Conservation (phyloP, 2,113 vertebrate species). For the Motacilla alba region DNA sequence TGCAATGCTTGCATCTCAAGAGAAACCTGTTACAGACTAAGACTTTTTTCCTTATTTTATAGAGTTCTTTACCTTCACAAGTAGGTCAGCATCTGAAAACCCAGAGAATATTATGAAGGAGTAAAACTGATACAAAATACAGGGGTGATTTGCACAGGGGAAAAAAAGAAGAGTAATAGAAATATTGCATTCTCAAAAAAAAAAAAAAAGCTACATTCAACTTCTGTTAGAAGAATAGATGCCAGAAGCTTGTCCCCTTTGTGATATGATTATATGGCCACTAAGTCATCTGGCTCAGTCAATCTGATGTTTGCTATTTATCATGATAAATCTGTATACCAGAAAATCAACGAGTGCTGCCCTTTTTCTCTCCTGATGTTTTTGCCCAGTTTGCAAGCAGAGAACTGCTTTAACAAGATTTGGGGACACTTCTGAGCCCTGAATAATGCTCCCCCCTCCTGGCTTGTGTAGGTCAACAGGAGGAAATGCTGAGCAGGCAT, state of each 20-base stretch:
- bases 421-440: neutral
- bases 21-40: slow-evolving; percentile 41
- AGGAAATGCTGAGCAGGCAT: neutral
- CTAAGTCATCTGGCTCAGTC: neutral
- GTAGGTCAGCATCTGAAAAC: neutral
- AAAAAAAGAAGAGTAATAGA: neutral
- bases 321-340: neutral
- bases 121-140: neutral
- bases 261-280: neutral
- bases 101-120: neutral
- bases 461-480: neutral
- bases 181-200: neutral
- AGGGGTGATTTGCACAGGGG: neutral
- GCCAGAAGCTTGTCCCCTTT: neutral
- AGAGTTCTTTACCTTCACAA: slow-evolving; percentile 18
- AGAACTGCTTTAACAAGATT: neutral
- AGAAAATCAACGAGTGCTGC: neutral
- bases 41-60: neutral
- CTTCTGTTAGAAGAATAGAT: neutral
- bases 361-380: neutral
- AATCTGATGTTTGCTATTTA: neutral
- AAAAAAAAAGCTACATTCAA: neutral
- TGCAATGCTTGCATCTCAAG: neutral
- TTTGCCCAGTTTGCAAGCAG: neutral
- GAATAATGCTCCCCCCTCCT: neutral